Percentiles rank a stretch among this genome's conserved stretches.
Conservation (phyloP, 2,113 vertebrate genomes). For the Bos taurus region DNA sequence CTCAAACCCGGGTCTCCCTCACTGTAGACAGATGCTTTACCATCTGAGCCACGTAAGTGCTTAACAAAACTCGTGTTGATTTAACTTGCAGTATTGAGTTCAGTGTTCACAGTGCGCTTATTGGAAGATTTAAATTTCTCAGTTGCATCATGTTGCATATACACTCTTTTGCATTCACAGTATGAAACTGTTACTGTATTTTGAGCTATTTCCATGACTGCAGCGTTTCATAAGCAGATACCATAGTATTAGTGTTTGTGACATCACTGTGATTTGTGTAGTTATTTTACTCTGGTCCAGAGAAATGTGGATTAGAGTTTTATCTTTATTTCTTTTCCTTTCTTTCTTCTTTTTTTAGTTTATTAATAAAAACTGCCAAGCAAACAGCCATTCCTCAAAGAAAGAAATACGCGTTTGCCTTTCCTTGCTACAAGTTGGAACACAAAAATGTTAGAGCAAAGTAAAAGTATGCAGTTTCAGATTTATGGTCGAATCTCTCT, state of each 20-base stretch:
- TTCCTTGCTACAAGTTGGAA: conserved; percentile 1
- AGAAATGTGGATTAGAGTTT: background rate
- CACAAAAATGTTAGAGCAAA: conserved; percentile 20
- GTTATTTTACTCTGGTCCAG: background rate
- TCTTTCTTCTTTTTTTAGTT: background rate
- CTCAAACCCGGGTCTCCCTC: fast-evolving
- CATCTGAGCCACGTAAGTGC: background rate
- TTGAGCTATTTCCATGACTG: background rate
- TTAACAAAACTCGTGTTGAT: background rate
- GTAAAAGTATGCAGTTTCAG: background rate
- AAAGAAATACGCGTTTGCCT: conserved; percentile 27
- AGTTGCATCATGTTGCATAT: background rate
- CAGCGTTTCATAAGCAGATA: background rate
- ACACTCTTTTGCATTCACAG: background rate
- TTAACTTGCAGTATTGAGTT: conserved; percentile 6
- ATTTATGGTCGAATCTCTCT: conserved; percentile 27
- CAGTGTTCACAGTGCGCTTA: background rate
- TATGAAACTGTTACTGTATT: background rate
- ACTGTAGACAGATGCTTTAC: too few species aligned
- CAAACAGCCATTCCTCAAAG: background rate
- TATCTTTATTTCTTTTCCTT: conserved; percentile 14
- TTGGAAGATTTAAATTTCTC: conserved; percentile 26
- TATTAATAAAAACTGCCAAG: background rate
- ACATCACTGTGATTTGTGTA: background rate
- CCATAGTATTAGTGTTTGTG: background rate